These are phyloP conservation scores for Pseudomugil gertrudae DNA, from an alignment of 2,797 vertebrate species.

Conservation along the genomic window DNA sequence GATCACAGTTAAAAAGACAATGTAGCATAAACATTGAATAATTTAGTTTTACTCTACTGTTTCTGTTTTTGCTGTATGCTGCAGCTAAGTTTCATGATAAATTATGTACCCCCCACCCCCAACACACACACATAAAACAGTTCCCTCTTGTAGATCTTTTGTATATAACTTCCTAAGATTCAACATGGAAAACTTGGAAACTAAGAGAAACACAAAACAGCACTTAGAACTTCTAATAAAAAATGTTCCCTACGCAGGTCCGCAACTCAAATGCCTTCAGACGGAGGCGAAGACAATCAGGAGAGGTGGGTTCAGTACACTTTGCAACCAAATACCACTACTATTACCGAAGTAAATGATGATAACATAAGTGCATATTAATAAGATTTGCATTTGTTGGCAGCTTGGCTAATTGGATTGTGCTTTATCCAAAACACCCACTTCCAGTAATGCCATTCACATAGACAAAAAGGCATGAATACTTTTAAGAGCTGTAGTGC, in stretches of 20 bases:
- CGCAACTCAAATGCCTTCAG: slow-evolving; percentile 46
- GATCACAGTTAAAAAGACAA: background rate
- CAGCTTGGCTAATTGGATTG: slow-evolving; percentile 68
- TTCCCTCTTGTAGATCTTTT: background rate
- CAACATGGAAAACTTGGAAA: background rate
- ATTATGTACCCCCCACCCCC: background rate
- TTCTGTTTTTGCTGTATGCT: background rate
- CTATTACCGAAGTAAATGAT: slow-evolving; percentile 31
- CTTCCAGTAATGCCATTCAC: slow-evolving; percentile 13
- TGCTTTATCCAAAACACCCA: slow-evolving; percentile 46
- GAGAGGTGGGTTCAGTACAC: slow-evolving; percentile 76
- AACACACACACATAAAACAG: too few species aligned
- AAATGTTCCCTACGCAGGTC: slow-evolving; percentile 30
- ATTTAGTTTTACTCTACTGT: too few species aligned
- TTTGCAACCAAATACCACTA: slow-evolving; percentile 25
- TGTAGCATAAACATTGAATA: background rate
- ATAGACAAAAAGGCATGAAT: slow-evolving; percentile 20
- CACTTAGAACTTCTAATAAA: background rate
- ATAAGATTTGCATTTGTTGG: slow-evolving; percentile 72
- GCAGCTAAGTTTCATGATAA: background rate
- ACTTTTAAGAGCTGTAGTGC: slow-evolving; percentile 1
- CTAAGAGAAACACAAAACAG: background rate
- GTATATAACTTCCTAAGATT: background rate
- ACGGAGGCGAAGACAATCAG: slow-evolving; percentile 87
- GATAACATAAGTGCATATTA: slow-evolving; percentile 71